Base-by-base conservation (phyloP, 1,140 invertebrate genomes). In the Magallana gigas region DNA sequence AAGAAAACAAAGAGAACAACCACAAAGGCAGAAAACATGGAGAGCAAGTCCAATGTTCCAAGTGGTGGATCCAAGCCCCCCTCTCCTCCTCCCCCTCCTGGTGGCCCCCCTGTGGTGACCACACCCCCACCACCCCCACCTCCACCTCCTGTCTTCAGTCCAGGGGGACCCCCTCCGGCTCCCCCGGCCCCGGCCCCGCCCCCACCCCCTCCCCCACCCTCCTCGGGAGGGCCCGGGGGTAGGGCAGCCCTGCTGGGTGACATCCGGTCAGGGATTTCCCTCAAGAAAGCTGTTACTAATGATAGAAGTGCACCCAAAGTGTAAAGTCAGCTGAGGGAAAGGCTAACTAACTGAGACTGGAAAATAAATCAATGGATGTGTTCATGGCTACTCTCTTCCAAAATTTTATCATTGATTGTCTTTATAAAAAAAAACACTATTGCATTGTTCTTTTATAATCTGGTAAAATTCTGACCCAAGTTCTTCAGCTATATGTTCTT, bases 241-340 rank as follows among this genome's bases (percentile, higher is more conserved):
- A 86, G 88, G 58, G 96, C 96, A 87, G 95, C 96, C 14, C 94
- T 98, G 80, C 95, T 98, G 36, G 96, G 96, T 90, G 97, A 97
- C 68, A 98, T 98, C 91, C 96, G 97, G 91, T 96, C 96, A 93
- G 98, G 98, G 82, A 96, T 96, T 84, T 96, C 96, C 88, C 95
- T 98, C 86, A 98, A 98, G 94, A 98, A 98, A 95, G 96, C 97
- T 85, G 96, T 97, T 1, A 98, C 98, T 8, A 97, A 97, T 91
- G 98, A 98, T 93, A 97, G 97, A 94, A 98, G 97, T 96, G 96
- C 96, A 64, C 98, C 98, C n/a, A 88, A 81, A 59, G 9, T 88
- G 23, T 48, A 48, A 48, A 5, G 36, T 48, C 36, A 48, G 36
- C 36, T 88, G 71, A 64, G 9, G 23, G 9, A 23, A 29, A 18